Base-by-base conservation (phyloP, 2,113 vertebrate genomes). In the Irena cyanogastra region DNA sequence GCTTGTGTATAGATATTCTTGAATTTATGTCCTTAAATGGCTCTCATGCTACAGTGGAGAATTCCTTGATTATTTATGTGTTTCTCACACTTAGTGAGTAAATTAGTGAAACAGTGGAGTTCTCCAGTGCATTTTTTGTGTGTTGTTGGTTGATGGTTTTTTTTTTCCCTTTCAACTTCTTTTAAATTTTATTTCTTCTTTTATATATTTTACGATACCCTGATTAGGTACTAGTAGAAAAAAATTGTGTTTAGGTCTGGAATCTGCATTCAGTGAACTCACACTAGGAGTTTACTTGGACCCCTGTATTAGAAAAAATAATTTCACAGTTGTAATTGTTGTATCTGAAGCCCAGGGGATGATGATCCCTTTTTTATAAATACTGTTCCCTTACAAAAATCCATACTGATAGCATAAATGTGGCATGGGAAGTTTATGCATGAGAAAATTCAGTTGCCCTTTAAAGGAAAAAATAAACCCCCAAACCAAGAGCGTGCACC, bases 401-500 rank as follows among this genome's bases (percentile, higher is more conserved):
- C 21, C 16, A 8, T 16, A 72, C 20, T 11, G 24, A 13, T 72
- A 31, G 9, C 37, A 30, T 59, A 70, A 59, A 44, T 18, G 10
- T 1, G 3, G 10, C 9, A 26, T 14, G 10, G 41, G 30, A 78
- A 50, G 39, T 27, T 83, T 64, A 22, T 68, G 16, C 18, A 33
- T 17, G 12, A 47, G 52, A 57, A 69, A 52, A 83, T 68, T 20
- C 3, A 50, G 14, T 33, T 90, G 16, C 33, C 12, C 7, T 74
- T 69, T 69, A 37, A 75, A 84, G 17, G 10, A 26, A 20, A 53
- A 66, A 72, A 22, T 6, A 47, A 3, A 16, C 10, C 7, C 4
- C 6, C 6, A 42, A 45, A n/a, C 10, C 10, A 44, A 28, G 19
- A 19, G 10, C 2, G 1, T 3, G 4, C 3, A 13, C 10, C 8